Percentiles rank a stretch among this genome's conserved stretches.
phyloP scores from a whole-genome alignment of 2,113 vertebrate genomes.

The Entelurus aequoreus region DNA sequence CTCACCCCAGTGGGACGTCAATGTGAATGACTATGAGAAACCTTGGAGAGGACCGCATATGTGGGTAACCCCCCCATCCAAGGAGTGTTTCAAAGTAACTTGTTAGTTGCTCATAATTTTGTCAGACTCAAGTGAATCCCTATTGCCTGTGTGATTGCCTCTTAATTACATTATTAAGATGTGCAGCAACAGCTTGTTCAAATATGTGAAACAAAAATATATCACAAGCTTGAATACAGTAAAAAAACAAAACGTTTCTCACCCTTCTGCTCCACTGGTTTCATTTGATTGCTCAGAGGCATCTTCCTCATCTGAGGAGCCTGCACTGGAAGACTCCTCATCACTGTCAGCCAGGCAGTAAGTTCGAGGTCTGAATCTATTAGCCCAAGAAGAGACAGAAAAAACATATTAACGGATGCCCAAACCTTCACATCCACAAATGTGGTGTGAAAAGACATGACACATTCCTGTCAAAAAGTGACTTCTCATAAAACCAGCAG shows the following conservation, averaged over 20 bases:
- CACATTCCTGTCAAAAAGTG: background rate
- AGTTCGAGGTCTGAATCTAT: slow-evolving; percentile 79
- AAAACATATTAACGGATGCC: slow-evolving; percentile 3
- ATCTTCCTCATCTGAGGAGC: slow-evolving; percentile 94
- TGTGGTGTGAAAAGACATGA: background rate
- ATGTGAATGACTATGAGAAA: too few species aligned
- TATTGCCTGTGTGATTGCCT: too few species aligned
- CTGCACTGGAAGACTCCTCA: slow-evolving; percentile 96
- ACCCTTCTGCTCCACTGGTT: slow-evolving; percentile 83
- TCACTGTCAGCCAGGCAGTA: slow-evolving; percentile 96
- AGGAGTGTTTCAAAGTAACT: too few species aligned
- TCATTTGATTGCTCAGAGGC: slow-evolving; percentile 79
- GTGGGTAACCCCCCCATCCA: too few species aligned
- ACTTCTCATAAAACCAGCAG: background rate
- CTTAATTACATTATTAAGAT: background rate
- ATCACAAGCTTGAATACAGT: background rate
- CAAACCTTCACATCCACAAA: slow-evolving; percentile 4
- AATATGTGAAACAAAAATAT: background rate
- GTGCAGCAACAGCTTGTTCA: background rate
- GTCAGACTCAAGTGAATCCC: too few species aligned
- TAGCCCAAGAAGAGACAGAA: slow-evolving; percentile 20
- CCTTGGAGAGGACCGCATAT: too few species aligned
- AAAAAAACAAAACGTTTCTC: slow-evolving; percentile 37
- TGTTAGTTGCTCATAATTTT: too few species aligned
- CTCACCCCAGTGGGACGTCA: too few species aligned